Base-by-base conservation (phyloP, 2,113 vertebrate genomes). In the Aramus guarauna region DNA sequence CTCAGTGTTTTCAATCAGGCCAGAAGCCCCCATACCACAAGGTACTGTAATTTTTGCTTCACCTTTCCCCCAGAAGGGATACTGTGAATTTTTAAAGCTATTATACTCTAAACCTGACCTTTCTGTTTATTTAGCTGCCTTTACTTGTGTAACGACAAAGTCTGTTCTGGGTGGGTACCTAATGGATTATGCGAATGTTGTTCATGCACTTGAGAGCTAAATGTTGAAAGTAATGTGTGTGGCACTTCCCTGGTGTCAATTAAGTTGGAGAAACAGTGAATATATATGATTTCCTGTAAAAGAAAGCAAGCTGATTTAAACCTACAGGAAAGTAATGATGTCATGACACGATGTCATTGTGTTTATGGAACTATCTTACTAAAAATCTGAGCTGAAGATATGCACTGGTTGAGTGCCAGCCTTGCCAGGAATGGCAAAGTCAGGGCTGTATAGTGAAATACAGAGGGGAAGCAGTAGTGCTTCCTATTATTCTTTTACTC, bases 81-180 rank as follows among this genome's bases (percentile, higher is more conserved):
- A 58, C 9, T 90, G 39, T 26, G 47, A 63, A 5, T 59, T 94
- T 82, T 63, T 34, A 26, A 90, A 64, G 59, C 16, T 85, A 94
- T 83, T 79, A 23, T 62, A 45, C 48, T 69, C 47, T 64, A 68
- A 91, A 79, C 1, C 6, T 34, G 55, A 79, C n/a, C 26, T 77
- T 87, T 80, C 72, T 91, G 62, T 95, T 95, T 91, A 90, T 87
- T 92, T 97, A 94, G 62, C 77, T 95, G 73, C 68, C 56, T 96
- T 63, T 72, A 41, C 67, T 85, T 79, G 22, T 13, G 64, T 52
- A 58, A 79, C 5, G 39, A 62, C 36, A 45, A 89, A 85, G 29
- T 79, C 45, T 58, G 32, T 18, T 73, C 69, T 85, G 39, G 89
- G 80, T 91, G 92, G 73, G 45, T 89, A 87, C 41, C 60, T 91